A percentile compares a stretch with the other conserved stretches of the same genome.
Evolutionary conservation across 2,797 vertebrate genomes (phyloP).

Genomic region (Chloroceryle amazona): DNA sequence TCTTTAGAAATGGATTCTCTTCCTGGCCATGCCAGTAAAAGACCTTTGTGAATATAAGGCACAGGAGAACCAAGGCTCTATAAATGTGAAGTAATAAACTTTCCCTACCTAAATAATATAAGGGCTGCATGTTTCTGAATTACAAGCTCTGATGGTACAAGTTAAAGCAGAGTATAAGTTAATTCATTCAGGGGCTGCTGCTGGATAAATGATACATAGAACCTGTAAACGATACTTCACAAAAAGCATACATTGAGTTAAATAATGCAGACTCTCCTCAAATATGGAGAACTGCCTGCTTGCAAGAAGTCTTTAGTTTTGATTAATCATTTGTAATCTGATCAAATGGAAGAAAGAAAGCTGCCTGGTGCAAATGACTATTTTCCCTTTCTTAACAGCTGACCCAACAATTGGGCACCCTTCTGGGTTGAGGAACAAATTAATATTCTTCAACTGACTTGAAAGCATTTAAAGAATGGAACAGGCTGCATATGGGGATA

Average conservation of each 20-base stretch:
- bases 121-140: neutral
- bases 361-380: neutral
- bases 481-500: neutral
- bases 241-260: neutral
- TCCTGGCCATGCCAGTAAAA: neutral
- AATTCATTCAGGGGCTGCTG: neutral
- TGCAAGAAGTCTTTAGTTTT: neutral
- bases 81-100: neutral
- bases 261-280: neutral
- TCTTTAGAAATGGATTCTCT: conserved; percentile 7
- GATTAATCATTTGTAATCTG: conserved; percentile 12
- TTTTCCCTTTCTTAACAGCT: conserved; percentile 3
- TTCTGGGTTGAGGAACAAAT: conserved; percentile 10
- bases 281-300: neutral
- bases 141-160: neutral
- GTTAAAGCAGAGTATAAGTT: neutral
- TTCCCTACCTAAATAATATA: neutral
- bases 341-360: conserved; percentile 39
- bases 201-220: neutral
- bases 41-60: neutral
- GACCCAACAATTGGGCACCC: conserved; percentile 5
- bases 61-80: neutral
- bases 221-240: neutral
- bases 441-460: conserved; percentile 3
- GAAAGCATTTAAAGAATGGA: neutral